A percentile compares a stretch with the other conserved stretches of the same genome.
These are phyloP conservation scores for Thysanoteuthis rhombus DNA, from an alignment of 2,888 invertebrate species.

Conservation along the genomic window DNA sequence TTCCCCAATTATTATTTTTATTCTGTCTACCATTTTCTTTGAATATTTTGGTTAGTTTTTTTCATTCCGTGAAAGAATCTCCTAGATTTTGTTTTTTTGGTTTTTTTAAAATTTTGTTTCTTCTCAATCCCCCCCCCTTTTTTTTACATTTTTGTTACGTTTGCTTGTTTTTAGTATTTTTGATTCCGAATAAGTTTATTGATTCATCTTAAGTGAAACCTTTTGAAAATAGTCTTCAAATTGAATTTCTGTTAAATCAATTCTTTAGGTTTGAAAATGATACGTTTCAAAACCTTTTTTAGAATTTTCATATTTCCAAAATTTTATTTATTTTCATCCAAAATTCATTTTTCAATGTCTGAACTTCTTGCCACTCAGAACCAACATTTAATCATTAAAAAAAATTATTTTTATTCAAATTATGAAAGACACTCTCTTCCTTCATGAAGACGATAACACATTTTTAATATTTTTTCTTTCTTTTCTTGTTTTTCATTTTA, in stretches of 20 bases:
- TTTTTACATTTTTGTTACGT: not conserved
- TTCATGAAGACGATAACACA: constrained; percentile 12
- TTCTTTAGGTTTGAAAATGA: not conserved
- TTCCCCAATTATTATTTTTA: not conserved
- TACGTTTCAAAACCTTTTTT: not conserved
- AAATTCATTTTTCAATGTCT: not conserved
- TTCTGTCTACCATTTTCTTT: not conserved
- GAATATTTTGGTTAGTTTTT: not conserved
- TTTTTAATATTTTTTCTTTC: not conserved
- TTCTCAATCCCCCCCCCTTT: not conserved
- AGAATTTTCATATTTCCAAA: not conserved
- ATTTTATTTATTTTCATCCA: not conserved
- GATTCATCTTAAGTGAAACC: not conserved
- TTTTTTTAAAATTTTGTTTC: not conserved
- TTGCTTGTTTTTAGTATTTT: not conserved
- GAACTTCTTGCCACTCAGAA: constrained; percentile 12
- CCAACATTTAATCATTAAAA: not conserved
- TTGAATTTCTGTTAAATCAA: not conserved
- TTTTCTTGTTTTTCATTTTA: not conserved
- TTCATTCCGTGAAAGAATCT: not conserved
- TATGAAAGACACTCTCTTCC: not conserved
- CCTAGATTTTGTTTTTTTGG: not conserved
- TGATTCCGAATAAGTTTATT: not conserved
- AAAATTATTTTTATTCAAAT: not conserved
- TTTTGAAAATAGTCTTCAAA: not conserved